Conservation (phyloP, 2,888 invertebrate species). For the Eupithecia subumbrata region DNA sequence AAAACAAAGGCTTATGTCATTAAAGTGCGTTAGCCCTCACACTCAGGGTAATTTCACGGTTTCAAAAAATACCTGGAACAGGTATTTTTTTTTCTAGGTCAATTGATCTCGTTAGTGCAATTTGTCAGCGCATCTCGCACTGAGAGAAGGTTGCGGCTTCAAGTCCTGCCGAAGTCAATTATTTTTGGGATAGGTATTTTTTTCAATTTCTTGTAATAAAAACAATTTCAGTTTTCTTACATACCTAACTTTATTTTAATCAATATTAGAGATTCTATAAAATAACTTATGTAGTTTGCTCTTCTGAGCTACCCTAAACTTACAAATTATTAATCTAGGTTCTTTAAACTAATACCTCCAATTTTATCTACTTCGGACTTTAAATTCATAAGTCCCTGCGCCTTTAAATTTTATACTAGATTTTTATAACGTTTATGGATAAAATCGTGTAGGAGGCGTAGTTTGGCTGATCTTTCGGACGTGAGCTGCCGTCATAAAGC, state of each 20-base stretch:
- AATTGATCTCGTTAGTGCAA: too few species aligned
- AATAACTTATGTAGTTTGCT: neutral
- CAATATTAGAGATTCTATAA: neutral
- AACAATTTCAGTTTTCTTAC: neutral
- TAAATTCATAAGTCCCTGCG: neutral
- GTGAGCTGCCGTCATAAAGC: conserved; percentile 62
- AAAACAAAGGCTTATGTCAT: too few species aligned
- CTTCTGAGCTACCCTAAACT: neutral
- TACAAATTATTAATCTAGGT: neutral
- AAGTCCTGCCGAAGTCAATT: too few species aligned
- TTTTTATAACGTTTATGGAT: neutral
- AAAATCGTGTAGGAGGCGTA: conserved; percentile 32
- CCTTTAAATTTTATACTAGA: neutral
- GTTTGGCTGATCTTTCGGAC: conserved; percentile 56
- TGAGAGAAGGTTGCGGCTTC: too few species aligned
- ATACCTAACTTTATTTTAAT: neutral
- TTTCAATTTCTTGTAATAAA: neutral
- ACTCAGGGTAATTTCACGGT: too few species aligned
- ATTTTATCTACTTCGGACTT: neutral
- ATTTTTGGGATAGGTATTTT: too few species aligned
- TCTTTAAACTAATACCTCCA: neutral
- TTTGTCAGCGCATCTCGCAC: too few species aligned
- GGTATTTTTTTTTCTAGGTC: too few species aligned
- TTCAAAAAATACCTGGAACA: too few species aligned
- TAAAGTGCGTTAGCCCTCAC: too few species aligned